Percentiles rank a stretch among this genome's conserved stretches.
Evolutionary conservation across 2,797 vertebrate genomes (phyloP).

Genomic region (Steatocranus sp.): DNA sequence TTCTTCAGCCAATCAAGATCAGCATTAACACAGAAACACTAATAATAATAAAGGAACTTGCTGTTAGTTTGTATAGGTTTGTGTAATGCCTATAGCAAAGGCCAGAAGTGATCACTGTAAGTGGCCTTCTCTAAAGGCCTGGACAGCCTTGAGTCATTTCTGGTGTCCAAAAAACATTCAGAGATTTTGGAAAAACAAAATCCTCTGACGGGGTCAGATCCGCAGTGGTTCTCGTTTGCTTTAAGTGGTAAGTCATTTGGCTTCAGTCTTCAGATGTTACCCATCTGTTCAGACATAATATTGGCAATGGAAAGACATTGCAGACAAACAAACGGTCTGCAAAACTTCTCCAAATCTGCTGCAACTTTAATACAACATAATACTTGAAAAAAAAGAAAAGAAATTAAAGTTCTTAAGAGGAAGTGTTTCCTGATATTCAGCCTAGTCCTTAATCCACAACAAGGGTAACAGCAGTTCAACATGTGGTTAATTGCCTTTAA

Average conservation of each 20-base stretch:
- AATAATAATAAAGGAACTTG: not conserved
- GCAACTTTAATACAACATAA: not conserved
- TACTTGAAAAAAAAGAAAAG: not conserved
- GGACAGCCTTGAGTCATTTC: not conserved
- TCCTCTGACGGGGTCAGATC: not conserved
- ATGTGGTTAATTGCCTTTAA: not conserved
- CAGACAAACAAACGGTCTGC: not conserved
- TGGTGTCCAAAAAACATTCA: conserved; percentile 4
- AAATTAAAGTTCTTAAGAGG: not conserved
- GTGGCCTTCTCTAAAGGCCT: not conserved
- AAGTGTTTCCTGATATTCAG: not conserved
- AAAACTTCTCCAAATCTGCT: not conserved
- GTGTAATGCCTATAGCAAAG: not conserved
- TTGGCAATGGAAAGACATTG: not conserved
- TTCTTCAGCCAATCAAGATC: not conserved
- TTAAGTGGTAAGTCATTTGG: conserved; percentile 22
- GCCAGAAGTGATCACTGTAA: not conserved
- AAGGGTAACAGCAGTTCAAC: not conserved
- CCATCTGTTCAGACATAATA: conserved; percentile 28
- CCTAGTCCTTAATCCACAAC: not conserved
- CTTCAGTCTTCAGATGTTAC: conserved; percentile 23
- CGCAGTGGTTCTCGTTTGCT: not conserved
- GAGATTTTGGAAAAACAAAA: not conserved
- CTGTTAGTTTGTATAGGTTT: not conserved
- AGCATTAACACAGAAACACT: not conserved